These are phyloP conservation scores for Agelas oroides DNA, from an alignment of 37 sponge, comb jelly and placozoan species.

Conservation along the genomic window DNA sequence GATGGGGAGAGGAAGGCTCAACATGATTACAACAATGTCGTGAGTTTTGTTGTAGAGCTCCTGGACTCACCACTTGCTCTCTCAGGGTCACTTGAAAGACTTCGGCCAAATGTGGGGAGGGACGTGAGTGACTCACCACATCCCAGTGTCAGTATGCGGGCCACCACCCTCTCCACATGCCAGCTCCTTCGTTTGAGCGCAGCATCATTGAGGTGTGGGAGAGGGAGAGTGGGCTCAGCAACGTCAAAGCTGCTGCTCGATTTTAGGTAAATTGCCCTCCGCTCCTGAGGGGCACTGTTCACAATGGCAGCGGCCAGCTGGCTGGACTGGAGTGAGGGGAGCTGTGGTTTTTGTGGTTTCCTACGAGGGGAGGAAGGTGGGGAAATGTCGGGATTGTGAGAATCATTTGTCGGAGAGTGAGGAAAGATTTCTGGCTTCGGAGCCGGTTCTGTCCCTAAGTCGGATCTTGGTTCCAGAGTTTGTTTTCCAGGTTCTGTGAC, in stretches of 20 bases:
- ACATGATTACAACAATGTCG: not conserved
- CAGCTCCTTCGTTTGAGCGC: slow-evolving; percentile 46
- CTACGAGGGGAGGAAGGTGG: not conserved
- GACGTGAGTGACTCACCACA: not conserved
- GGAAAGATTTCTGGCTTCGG: not conserved
- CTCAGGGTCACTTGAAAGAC: slow-evolving; percentile 13
- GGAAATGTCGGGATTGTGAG: not conserved
- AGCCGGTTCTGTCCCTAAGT: not conserved
- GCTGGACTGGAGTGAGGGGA: slow-evolving; percentile 13
- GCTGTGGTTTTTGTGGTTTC: not conserved
- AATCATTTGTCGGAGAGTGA: too few species aligned
- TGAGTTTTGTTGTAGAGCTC: not conserved
- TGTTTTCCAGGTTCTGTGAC: not conserved
- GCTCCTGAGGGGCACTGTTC: slow-evolving; percentile 57
- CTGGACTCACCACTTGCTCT: too few species aligned
- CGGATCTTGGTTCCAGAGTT: not conserved
- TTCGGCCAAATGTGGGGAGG: slow-evolving; percentile 14
- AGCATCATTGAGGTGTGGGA: not conserved
- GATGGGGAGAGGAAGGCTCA: slow-evolving; percentile 3
- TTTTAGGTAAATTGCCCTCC: slow-evolving; percentile 58
- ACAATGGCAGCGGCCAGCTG: slow-evolving; percentile 79
- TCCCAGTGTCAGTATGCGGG: slow-evolving; percentile 13
- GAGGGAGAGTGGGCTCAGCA: not conserved
- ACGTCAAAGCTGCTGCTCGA: slow-evolving; percentile 24
- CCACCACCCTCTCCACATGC: slow-evolving; percentile 60